Evolutionary conservation across 2,797 vertebrate species (phyloP), one percentile per base, ranked within the genome.

Genomic region (Mionectes olivaceus): DNA sequence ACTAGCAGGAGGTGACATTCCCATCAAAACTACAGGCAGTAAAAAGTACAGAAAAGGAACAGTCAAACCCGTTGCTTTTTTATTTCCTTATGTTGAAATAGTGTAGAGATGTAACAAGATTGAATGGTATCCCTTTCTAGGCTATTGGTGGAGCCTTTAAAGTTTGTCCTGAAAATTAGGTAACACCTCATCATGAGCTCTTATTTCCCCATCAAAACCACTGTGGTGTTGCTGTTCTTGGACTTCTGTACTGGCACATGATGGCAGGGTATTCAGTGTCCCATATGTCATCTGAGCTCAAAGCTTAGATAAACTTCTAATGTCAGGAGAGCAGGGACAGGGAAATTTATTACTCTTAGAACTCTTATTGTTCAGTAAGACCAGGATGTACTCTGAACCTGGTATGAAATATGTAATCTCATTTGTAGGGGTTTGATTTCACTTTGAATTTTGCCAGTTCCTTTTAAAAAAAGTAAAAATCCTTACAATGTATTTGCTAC

Each of bases 351-450:
- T 91, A 11, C 17, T 79, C n/a, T 76, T 35, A 63, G 8, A 63
- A 65, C 32, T 65, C n/a, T 69, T 13, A 33, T 30, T 50, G n/a
- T 69, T 63, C 35, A 28, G 13, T 49, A 63, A 64, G 37, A 76
- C 5, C 24, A 80, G 24, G 32, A 39, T 63, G 27, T 41, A 30
- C 50, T 60, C 46, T 63, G 35, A 78, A 57, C 44, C 21, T 33
- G 56, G 19, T 46, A 30, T 82, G 37, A 87, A 73, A 63, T 55
- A 24, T 25, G 37, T 79, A 11, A 79, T 82, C 52, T 82, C 44
- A 56, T 87, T 94, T 71, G 3, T 73, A 41, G 61, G 56, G 63
- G 46, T 84, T 83, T 74, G 52, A 68, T 94, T 73, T 79, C 52
- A 49, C 18, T 94, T 86, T 64, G 57, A 89, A 86, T 57, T 57